phyloP scores from a whole-genome alignment of 2,888 invertebrate genomes.

The Lissocephala sabroskyi region DNA sequence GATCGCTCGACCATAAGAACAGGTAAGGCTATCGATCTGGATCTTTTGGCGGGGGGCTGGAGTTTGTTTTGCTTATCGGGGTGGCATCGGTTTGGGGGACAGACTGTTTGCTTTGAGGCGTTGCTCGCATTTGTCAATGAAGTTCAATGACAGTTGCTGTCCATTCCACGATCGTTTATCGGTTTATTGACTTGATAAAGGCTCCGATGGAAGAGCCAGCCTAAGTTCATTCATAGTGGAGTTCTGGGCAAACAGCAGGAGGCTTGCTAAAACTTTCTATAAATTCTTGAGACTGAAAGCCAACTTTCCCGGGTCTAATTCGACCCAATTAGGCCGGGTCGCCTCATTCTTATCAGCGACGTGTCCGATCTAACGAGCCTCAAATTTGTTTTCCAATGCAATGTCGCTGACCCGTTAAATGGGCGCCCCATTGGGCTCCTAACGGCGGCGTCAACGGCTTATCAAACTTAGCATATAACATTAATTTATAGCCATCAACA shows the following conservation, averaged over 20 bases:
- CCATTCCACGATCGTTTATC: slow-evolving; percentile 54
- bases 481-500: slow-evolving; percentile 54
- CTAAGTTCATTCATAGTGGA: too few species aligned
- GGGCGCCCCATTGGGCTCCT: slow-evolving; percentile 35
- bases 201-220: slow-evolving; percentile 10
- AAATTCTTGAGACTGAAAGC: too few species aligned
- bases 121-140: slow-evolving; percentile 53
- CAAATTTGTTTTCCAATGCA: slow-evolving; percentile 42
- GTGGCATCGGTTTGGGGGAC: slow-evolving; percentile 32
- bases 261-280: too few species aligned
- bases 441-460: slow-evolving; percentile 54
- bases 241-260: too few species aligned
- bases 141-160: slow-evolving; percentile 56
- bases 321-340: slow-evolving; percentile 24
- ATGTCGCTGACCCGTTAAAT: slow-evolving; percentile 53
- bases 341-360: slow-evolving; percentile 30
- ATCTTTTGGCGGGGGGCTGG: slow-evolving; percentile 16
- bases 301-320: too few species aligned
- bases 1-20: slow-evolving; percentile 11
- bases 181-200: slow-evolving; percentile 48
- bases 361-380: slow-evolving; percentile 56
- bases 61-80: slow-evolving; percentile 48
- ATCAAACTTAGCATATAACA: slow-evolving; percentile 60
- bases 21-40: slow-evolving; percentile 45
- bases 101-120: slow-evolving; percentile 21